Conservation (phyloP, 92 coral and sea anemone genomes). For the Umimayanthus chanpuru region DNA sequence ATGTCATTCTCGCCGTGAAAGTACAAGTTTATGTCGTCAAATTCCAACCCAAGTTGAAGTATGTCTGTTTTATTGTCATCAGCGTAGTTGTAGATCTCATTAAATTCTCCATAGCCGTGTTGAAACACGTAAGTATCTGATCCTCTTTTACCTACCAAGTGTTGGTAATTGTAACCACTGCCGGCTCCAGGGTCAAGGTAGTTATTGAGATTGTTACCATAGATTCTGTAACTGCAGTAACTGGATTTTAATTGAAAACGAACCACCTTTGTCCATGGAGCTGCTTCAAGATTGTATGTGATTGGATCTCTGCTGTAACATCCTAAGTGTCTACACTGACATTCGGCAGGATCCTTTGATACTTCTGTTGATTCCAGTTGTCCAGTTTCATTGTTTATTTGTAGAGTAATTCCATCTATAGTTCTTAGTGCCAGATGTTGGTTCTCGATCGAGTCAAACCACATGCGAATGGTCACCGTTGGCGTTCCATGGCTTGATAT, state of each 20-base stretch:
- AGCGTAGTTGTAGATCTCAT: slow-evolving; percentile 46
- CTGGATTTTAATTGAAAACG: slow-evolving; percentile 42
- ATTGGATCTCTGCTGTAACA: no score
- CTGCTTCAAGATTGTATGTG: no score
- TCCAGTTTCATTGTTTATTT: slow-evolving; percentile 9
- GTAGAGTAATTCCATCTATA: slow-evolving; percentile 50
- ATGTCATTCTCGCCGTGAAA: slow-evolving; percentile 47
- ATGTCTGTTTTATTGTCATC: slow-evolving; percentile 49
- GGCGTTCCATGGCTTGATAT: no score
- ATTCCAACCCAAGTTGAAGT: slow-evolving; percentile 51
- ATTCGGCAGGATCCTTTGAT: slow-evolving; percentile 44
- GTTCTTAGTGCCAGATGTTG: slow-evolving; percentile 57
- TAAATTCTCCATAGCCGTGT: slow-evolving; percentile 53
- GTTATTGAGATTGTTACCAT: slow-evolving; percentile 55
- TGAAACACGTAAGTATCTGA: slow-evolving; percentile 60
- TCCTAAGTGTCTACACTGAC: no score
- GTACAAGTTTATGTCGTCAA: slow-evolving; percentile 41
- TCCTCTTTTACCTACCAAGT: slow-evolving; percentile 50
- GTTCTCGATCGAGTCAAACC: slow-evolving; percentile 35
- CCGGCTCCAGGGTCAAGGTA: slow-evolving; percentile 67
- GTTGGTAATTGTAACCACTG: slow-evolving; percentile 53
- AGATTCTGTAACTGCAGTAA: slow-evolving; percentile 59
- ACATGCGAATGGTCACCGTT: neutral
- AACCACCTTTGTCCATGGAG: no score
- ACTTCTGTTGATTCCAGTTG: slow-evolving; percentile 55